A percentile compares a stretch with the other conserved stretches of the same genome.
phyloP scores from a whole-genome alignment of 2,888 invertebrate species.

The Andrena marginata region DNA sequence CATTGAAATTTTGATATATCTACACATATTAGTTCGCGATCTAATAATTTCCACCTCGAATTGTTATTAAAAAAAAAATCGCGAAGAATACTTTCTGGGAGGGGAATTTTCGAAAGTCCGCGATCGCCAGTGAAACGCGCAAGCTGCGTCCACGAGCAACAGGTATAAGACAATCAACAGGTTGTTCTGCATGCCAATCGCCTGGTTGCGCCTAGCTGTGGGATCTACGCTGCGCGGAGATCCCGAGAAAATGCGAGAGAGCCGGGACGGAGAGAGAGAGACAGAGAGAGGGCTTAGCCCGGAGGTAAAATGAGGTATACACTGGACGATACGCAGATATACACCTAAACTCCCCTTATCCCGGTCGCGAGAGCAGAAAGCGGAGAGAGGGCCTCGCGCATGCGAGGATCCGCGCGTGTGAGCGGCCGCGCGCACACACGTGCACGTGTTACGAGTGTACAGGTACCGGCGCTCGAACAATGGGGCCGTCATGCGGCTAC shows the following conservation, averaged over 20 bases:
- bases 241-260: conserved; percentile 38
- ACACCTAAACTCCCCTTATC: conserved; percentile 44
- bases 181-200: conserved; percentile 81
- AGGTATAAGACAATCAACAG: conserved; percentile 82
- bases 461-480: conserved; percentile 78
- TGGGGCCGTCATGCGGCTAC: conserved; percentile 82
- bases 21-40: too few species aligned
- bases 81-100: not conserved
- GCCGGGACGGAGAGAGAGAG: not conserved
- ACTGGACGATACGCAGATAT: conserved; percentile 56
- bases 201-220: conserved; percentile 57
- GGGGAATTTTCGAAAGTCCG: conserved; percentile 14
- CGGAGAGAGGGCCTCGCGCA: conserved; percentile 14
- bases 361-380: conserved; percentile 17
- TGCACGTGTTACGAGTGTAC: conserved; percentile 62
- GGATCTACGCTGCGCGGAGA: conserved; percentile 17
- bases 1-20: too few species aligned
- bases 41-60: too few species aligned
- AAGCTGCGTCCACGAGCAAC: conserved; percentile 62
- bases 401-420: conserved; percentile 10
- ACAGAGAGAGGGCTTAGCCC: conserved; percentile 10
- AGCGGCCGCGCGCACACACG: conserved; percentile 42
- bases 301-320: conserved; percentile 33
- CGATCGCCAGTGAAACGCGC: conserved; percentile 22
- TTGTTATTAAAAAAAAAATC: not conserved